Base-by-base conservation (phyloP, 1,140 invertebrate species). In the Saccostrea cuccullata region DNA sequence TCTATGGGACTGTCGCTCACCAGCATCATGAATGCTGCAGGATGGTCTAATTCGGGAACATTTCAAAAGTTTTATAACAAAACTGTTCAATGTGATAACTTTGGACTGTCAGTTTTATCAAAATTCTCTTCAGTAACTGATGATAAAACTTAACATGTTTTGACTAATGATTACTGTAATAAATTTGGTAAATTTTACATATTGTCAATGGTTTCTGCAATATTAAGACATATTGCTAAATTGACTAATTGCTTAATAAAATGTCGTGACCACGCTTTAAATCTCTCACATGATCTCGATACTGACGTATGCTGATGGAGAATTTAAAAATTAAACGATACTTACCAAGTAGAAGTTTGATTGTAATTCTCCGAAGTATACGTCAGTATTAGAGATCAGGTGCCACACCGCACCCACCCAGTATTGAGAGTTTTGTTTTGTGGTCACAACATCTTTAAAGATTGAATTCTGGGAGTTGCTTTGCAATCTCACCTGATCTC, bases 341-440 rank as follows among this genome's bases (percentile, higher is more conserved):
- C 70, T 73, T 73, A 73, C 70, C 70, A 73, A 73, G 70, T n/a
- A 73, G 70, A 73, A 73, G 70, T 73, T 73, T 73, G 70, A 73
- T 73, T 73, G 70, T 73, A 73, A 73, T 58, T 58, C 56, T 58
- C 56, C 56, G 11, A 58, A 58, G 56, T 58, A 58, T 58, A 58
- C 56, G 56, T 58, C 56, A 36, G 30, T 36, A 36, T 36, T 36
- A 36, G 30, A 36, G 30, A 36, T 36, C 30, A 36, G 30, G 30
- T 58, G 56, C 56, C 56, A 58, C 56, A 5, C 56, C 56, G 56
- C 56, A 58, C 56, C 56, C 56, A 58, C 56, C 56, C 56, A 58
- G 11, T 58, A 58, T 58, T 58, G 56, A 58, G 15, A 13, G 56
- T 58, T 58, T 58, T 11, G 56, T 13, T 13, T 58, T 58, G 56